Conservation (phyloP, 2,113 vertebrate genomes). For the Hypanus sabinus region DNA sequence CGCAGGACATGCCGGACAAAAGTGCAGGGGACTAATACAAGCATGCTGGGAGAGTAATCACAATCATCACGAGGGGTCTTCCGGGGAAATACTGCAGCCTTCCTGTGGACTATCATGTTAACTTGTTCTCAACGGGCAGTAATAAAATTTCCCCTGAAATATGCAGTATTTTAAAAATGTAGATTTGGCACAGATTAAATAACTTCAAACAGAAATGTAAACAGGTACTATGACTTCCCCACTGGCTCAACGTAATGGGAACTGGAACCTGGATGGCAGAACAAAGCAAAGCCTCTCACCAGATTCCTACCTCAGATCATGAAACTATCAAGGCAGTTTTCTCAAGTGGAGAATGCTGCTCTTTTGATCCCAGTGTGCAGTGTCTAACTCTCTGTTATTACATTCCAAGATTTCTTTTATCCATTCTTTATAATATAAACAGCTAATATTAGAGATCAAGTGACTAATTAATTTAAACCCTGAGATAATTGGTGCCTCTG, state of each 20-base stretch:
- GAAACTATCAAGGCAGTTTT: not conserved
- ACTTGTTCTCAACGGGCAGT: not conserved
- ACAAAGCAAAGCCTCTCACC: not conserved
- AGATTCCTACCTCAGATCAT: not conserved
- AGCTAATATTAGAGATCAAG: not conserved
- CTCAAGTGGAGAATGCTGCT: too few relatives aligned
- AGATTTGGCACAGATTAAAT: not conserved
- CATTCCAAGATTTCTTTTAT: not conserved
- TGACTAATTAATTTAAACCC: not conserved
- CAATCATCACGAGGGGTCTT: not conserved
- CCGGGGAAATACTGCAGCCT: not conserved
- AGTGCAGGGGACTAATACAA: not conserved
- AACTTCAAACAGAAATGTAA: not conserved
- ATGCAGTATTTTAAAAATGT: not conserved
- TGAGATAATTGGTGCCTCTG: not conserved
- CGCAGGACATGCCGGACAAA: not conserved
- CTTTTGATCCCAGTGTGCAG: not conserved
- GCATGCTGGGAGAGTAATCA: not conserved
- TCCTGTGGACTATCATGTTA: not conserved
- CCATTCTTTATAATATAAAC: not conserved
- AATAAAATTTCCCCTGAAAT: not conserved
- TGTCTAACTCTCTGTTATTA: not conserved
- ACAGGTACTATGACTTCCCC: not conserved
- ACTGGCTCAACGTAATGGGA: not conserved
- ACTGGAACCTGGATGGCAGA: not conserved